Base-by-base conservation (phyloP, 1,140 invertebrate genomes). In the Choristoneura fumiferana region DNA sequence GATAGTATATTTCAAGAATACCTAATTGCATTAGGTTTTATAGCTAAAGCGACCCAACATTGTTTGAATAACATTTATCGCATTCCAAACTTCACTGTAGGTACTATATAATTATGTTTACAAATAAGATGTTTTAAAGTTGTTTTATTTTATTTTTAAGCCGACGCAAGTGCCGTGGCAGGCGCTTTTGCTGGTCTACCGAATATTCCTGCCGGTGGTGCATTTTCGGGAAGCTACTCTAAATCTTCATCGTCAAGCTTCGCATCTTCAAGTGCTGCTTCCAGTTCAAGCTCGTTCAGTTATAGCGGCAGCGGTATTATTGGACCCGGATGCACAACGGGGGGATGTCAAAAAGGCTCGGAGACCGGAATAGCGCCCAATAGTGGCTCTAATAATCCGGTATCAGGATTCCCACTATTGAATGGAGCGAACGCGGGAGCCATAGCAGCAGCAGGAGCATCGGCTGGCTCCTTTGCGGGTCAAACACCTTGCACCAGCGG, bases 201-300 rank as follows among this genome's bases (percentile, higher is more conserved):
- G 1, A 61, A 55, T 53, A 67, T 79, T 45, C 77, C 81, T 3
- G 65, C 56, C 53, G 71, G 71, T 9, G 60, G 52, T n/a, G 71
- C 68, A 15, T 85, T 60, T 66, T 84, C 82, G 2, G 81, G 82
- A 37, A 79, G 73, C 59, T 85, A 73, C 36, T 81, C 82, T 0
- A 85, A 85, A 39, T 83, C 84, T 0, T 78, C 81, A 8, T 75
- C 85, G 8, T 81, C 85, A 14, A 88, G 82, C 60, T 81, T 67
- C 39, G 75, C 85, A 12, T 76, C 84, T 22, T 79, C 79, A 5
- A 85, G 85, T 68, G 71, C 85, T 12, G 84, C 83, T 67, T 72
- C 81, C 12, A 84, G 82, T 58, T 81, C 83, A 4, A 76, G 79
- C 64, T 76, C 82, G 12, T 87, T 74, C 52, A 81, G 71, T 60